phyloP scores from a whole-genome alignment of 2,888 invertebrate genomes.

The Microdon myrmicae region DNA sequence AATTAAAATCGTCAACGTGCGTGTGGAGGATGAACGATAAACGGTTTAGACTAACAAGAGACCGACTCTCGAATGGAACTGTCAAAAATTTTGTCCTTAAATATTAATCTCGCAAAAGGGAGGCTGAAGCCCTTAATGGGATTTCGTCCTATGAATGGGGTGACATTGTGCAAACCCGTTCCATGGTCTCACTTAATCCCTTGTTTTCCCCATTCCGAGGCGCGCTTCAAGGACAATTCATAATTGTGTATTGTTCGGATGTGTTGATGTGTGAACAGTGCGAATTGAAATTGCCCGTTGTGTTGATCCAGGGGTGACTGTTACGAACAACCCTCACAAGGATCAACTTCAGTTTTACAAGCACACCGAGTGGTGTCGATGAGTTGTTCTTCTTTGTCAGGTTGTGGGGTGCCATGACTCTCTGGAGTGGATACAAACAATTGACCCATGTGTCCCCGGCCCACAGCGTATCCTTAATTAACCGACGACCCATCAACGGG shows the following conservation, averaged over 20 bases:
- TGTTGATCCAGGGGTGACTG: constrained; percentile 4
- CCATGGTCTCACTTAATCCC: constrained; percentile 32
- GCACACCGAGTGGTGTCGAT: constrained; percentile 6
- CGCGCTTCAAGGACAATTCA: constrained; percentile 31
- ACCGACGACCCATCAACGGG: constrained; percentile 20
- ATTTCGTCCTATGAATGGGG: constrained; percentile 17
- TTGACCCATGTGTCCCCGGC: constrained; percentile 5
- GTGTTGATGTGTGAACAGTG: constrained; percentile 46
- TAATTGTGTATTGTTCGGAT: constrained; percentile 48
- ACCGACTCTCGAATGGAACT: constrained; percentile 40
- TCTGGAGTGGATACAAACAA: constrained; percentile 18
- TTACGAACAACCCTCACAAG: constrained; percentile 21
- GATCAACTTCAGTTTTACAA: constrained; percentile 16
- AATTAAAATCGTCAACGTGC: constrained; percentile 41
- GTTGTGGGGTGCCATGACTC: constrained; percentile 8
- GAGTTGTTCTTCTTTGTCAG: no score
- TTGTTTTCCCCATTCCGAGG: constrained; percentile 22
- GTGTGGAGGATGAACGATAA: constrained; percentile 10
- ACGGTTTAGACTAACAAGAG: constrained; percentile 26
- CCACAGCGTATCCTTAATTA: constrained; percentile 32
- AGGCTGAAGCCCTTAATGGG: constrained; percentile 2
- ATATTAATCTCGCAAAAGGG: constrained; percentile 35
- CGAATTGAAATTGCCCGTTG: constrained; percentile 36
- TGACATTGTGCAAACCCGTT: constrained; percentile 31
- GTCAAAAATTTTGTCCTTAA: constrained; percentile 34